These are phyloP conservation scores for Drosophila incognita DNA, from an alignment of 2,888 invertebrate genomes.

Conservation along the genomic window DNA sequence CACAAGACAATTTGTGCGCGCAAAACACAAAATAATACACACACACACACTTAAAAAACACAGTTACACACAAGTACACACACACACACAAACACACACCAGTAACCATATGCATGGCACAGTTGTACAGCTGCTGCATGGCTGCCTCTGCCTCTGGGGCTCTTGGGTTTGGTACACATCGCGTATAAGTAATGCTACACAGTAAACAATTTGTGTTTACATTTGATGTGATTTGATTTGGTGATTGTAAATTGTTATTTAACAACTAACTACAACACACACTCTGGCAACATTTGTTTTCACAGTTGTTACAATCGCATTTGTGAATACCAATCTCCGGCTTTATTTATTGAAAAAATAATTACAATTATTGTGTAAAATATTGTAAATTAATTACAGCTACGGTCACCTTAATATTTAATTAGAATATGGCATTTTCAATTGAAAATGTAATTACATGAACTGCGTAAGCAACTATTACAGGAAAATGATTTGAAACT, in stretches of 20 bases:
- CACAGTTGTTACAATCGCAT: not conserved
- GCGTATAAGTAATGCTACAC: conserved; percentile 74
- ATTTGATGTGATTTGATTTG: not conserved
- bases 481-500: not conserved
- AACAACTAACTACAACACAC: not conserved
- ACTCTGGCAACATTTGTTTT: not conserved
- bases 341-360: not conserved
- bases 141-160: conserved; percentile 58
- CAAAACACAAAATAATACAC: conserved; percentile 81
- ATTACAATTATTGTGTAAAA: not conserved
- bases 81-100: conserved; percentile 29
- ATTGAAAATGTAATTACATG: not conserved
- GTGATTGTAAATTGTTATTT: not conserved
- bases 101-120: conserved; percentile 76
- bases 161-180: conserved; percentile 50
- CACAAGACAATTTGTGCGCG: conserved; percentile 81
- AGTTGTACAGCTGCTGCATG: conserved; percentile 74
- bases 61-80: conserved; percentile 2
- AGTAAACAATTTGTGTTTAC: conserved; percentile 5
- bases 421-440: not conserved
- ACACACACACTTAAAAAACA: conserved; percentile 24
- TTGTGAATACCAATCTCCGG: not conserved
- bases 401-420: not conserved
- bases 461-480: not conserved
- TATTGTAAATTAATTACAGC: not conserved